Percentiles rank a stretch among this genome's conserved stretches.
Conservation (phyloP, 1,140 invertebrate species). For the Hylyphantes graminicola region DNA sequence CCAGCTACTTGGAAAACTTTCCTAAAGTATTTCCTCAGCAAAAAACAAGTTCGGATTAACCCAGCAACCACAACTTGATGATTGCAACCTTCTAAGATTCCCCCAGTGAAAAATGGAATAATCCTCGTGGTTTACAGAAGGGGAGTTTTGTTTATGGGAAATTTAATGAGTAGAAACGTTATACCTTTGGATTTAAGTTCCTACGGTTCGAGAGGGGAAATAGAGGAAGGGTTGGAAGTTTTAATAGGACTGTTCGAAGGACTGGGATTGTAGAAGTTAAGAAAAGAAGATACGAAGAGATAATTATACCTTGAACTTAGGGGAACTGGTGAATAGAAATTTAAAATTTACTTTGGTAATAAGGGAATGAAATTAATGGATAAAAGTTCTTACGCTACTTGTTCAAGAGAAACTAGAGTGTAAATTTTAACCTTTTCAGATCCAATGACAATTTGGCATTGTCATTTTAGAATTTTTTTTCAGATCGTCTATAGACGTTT, state of each 20-base stretch:
- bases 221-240: slow-evolving; percentile 6
- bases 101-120: slow-evolving; percentile 30
- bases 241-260: slow-evolving; percentile 29
- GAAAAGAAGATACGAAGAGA: slow-evolving; percentile 5
- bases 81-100: neutral
- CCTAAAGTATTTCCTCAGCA: no score
- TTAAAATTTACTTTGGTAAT: no score
- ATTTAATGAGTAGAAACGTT: slow-evolving; percentile 55
- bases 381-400: no score
- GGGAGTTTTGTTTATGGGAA: slow-evolving; percentile 34
- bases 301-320: no score
- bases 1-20: neutral
- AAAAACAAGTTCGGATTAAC: neutral
- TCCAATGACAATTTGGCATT: no score
- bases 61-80: neutral
- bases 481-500: no score
- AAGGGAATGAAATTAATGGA: no score
- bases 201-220: slow-evolving; percentile 2
- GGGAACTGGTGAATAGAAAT: no score
- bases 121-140: slow-evolving; percentile 3
- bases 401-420: no score
- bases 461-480: no score
- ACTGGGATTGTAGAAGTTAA: no score
- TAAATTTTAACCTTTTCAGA: no score
- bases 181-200: slow-evolving; percentile 27